Base-by-base conservation (phyloP, 2,797 vertebrate species). In the Peromyscus nudipes region DNA sequence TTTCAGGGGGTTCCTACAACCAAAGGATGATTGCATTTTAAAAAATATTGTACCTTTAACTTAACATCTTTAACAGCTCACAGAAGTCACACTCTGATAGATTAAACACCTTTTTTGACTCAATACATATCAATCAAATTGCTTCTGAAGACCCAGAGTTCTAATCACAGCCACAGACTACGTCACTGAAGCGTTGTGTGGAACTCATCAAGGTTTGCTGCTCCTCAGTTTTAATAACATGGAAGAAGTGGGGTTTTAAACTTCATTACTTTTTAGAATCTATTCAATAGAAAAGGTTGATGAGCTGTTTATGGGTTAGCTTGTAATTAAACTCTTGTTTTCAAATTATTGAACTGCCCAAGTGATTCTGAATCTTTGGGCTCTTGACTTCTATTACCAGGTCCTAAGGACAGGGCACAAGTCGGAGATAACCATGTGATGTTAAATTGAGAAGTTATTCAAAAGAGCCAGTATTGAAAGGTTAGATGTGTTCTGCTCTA, bases 91-190 rank as follows among this genome's bases (percentile, higher is more conserved):
- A 65, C 40, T 55, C 12, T 46, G 52, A 6, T 49, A 65, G 60
- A 65, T 25, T 46, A 34, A 93, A 94, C 93, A 34, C 11, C 52
- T 91, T 93, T 89, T 81, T 27, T 93, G 76, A 92, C 8, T 90
- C n/a, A 90, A 37, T 93, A 65, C 4, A 31, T n/a, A 65, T 0
- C 27, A 60, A 87, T 49, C 75, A 6, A 93, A 73, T 94, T 92
- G 43, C 40, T 91, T 91, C 64, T 93, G 55, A 89, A 94, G 89
- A 80, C 65, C 46, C 75, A 92, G 62, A 89, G 75, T 95, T 96
- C 46, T 89, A 92, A 88, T 95, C 92, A 95, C 8, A 90, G 12
- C 11, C 90, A 9, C 31, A 76, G 55, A 64, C n/a, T 88, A 88
- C 85, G 25, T 93, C 73, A 85, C 31, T 86, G 57, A 82, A 81